These are phyloP conservation scores for Nasonia giraulti DNA, from an alignment of 1,140 invertebrate species.

Conservation along the genomic window DNA sequence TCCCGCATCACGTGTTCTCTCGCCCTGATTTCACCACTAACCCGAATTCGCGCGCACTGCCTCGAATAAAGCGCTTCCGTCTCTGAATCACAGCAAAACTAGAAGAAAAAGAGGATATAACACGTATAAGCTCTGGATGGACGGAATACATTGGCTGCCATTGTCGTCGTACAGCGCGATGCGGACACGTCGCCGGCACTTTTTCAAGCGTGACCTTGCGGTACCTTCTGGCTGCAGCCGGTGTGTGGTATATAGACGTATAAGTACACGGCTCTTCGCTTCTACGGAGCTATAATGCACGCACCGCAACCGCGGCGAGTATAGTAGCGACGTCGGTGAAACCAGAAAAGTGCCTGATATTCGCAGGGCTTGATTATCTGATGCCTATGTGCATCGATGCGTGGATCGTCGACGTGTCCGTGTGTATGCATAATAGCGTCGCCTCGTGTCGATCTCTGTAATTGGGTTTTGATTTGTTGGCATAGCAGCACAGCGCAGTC, in stretches of 20 bases:
- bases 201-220: conserved; percentile 37
- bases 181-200: background rate
- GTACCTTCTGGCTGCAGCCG: background rate
- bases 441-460: background rate
- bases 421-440: background rate
- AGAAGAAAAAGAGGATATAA: background rate
- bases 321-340: background rate
- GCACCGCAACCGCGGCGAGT: background rate
- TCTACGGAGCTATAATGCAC: background rate
- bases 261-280: background rate
- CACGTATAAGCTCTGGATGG: background rate
- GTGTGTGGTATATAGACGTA: background rate
- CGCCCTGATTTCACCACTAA: background rate
- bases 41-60: background rate
- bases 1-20: no score
- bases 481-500: background rate
- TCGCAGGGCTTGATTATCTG: conserved; percentile 12
- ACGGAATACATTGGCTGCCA: background rate
- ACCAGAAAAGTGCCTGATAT: conserved; percentile 30
- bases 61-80: background rate
- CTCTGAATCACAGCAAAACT: background rate
- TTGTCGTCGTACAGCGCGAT: conserved; percentile 12
- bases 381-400: background rate
- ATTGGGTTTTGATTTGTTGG: background rate
- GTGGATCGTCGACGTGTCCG: background rate